phyloP scores from a whole-genome alignment of 1,140 invertebrate genomes.

The Andricus grossulariae region DNA sequence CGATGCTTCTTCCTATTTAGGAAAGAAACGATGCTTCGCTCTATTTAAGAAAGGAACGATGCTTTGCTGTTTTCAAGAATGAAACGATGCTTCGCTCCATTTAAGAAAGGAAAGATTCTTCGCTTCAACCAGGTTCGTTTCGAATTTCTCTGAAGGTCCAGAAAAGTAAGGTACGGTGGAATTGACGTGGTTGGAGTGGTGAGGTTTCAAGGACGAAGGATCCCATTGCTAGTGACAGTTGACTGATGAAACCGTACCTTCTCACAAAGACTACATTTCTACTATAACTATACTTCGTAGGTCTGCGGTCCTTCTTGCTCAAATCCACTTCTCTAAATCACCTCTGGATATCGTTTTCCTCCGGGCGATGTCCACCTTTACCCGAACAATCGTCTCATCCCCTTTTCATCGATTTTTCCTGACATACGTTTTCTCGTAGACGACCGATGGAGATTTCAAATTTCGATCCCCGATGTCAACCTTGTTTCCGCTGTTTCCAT shows the following conservation, averaged over 20 bases:
- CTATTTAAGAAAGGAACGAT: no score
- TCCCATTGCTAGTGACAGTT: background rate
- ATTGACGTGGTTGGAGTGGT: background rate
- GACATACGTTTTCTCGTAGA: conserved; percentile 14
- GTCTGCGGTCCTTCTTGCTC: conserved; percentile 3
- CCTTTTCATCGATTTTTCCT: conserved; percentile 4
- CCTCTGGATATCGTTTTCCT: background rate
- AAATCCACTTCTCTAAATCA: background rate
- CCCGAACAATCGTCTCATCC: background rate
- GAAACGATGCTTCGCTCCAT: no score
- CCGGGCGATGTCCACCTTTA: background rate
- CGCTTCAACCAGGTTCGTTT: no score
- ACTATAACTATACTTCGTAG: background rate
- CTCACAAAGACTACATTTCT: background rate
- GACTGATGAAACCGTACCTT: conserved; percentile 16
- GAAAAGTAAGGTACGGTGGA: background rate
- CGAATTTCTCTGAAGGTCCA: no score
- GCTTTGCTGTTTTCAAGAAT: no score
- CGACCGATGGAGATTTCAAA: conserved; percentile 3
- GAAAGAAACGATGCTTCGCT: no score
- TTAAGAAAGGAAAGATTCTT: no score
- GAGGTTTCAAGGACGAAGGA: background rate
- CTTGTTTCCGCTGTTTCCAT: conserved; percentile 16
- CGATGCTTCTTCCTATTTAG: no score
- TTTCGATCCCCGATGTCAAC: conserved; percentile 6